phyloP scores from a whole-genome alignment of 1,140 invertebrate species.

The Microplitis demolitor region DNA sequence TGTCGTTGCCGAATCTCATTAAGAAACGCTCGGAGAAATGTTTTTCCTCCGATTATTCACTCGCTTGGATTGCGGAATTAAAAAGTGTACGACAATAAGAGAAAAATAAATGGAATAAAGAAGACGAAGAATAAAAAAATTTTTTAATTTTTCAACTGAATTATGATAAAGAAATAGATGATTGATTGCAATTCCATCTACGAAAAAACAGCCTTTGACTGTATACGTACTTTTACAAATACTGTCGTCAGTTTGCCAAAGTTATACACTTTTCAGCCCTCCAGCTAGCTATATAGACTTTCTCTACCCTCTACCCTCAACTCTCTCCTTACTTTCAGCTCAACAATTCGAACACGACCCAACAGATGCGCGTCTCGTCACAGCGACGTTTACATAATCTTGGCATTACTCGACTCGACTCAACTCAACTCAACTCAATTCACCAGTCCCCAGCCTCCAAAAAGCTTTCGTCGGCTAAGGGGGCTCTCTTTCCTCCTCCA shows the following conservation, averaged over 20 bases:
- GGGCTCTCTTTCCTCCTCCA: background rate
- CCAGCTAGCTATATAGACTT: background rate
- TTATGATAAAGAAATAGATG: conserved; percentile 8
- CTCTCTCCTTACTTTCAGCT: conserved; percentile 28
- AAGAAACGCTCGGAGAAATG: conserved; percentile 13
- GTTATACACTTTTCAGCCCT: conserved; percentile 12
- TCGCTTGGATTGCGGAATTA: conserved; percentile 11
- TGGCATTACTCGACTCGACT: conserved; percentile 53
- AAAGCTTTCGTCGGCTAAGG: background rate
- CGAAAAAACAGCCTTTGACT: background rate
- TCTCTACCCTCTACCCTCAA: background rate
- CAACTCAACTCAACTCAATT: background rate
- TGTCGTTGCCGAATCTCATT: conserved; percentile 24
- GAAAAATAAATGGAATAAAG: background rate
- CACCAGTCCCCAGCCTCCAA: background rate
- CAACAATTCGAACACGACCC: conserved; percentile 49
- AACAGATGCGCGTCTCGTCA: conserved; percentile 49
- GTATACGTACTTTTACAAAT: conserved; percentile 2
- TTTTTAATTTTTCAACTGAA: background rate
- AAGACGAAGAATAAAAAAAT: background rate
- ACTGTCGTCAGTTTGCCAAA: conserved; percentile 11
- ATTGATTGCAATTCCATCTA: conserved; percentile 2
- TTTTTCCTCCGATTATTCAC: conserved; percentile 22
- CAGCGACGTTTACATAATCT: conserved; percentile 59
- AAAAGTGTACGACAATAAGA: background rate